Conservation (phyloP, 2,113 vertebrate species). For the Saccopteryx bilineata region DNA sequence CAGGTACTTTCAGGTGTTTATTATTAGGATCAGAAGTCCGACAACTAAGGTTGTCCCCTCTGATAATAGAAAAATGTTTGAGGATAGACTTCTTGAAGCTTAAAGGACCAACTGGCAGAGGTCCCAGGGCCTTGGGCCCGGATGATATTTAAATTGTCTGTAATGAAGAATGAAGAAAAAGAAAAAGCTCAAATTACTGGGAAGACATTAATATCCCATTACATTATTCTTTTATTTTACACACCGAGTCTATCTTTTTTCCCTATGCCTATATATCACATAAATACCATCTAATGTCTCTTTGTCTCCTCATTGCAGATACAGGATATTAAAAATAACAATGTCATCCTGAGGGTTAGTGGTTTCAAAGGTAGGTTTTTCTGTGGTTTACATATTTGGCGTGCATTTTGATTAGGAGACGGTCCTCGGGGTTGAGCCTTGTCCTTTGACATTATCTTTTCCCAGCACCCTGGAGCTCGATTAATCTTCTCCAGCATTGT, state of each 20-base stretch:
- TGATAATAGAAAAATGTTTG: not conserved
- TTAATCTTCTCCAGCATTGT: not conserved
- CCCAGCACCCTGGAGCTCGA: not conserved
- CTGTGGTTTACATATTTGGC: not conserved
- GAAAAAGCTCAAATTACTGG: not conserved
- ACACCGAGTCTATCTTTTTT: not conserved
- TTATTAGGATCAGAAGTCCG: not conserved
- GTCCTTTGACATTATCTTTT: not conserved
- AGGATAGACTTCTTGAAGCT: not conserved
- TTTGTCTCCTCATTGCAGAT: not conserved
- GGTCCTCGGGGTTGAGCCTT: not conserved
- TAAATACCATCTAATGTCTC: not conserved
- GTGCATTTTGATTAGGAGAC: not conserved
- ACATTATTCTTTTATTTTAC: constrained; percentile 33
- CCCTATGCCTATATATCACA: not conserved
- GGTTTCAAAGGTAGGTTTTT: not conserved
- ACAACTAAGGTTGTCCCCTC: not conserved
- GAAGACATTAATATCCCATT: not conserved
- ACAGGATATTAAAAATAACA: constrained; percentile 40
- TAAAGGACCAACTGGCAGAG: not conserved
- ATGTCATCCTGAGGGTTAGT: not conserved
- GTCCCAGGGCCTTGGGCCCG: not conserved
- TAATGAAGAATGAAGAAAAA: not conserved
- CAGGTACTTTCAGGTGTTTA: not conserved
- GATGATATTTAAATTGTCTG: not conserved